phyloP scores from a whole-genome alignment of 1,140 invertebrate species.

The Pogonomyrmex barbatus region DNA sequence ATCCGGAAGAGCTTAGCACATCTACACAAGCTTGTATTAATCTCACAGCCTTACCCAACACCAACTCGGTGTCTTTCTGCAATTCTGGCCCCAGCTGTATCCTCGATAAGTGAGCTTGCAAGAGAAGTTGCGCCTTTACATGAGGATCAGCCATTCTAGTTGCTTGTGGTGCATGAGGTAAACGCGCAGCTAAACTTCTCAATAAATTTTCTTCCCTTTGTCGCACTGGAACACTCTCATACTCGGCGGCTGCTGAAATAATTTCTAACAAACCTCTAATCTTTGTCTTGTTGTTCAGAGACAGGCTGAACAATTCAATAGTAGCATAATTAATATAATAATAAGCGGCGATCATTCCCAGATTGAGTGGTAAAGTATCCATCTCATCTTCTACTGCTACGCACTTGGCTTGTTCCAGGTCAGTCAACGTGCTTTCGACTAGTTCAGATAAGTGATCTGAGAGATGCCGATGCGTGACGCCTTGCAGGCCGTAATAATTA shows the following conservation, averaged over 20 bases:
- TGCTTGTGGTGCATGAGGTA: constrained; percentile 90
- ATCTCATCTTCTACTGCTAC: constrained; percentile 99
- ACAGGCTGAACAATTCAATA: constrained; percentile 99
- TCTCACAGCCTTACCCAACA: constrained; percentile 94
- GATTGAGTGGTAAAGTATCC: constrained; percentile 97
- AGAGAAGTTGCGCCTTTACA: constrained; percentile 97
- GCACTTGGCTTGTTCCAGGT: constrained; percentile 99
- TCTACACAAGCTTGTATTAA: constrained; percentile 99
- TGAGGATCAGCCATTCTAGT: constrained; percentile 97
- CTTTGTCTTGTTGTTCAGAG: constrained; percentile 98
- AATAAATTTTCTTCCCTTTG: constrained; percentile 98
- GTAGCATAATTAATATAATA: constrained; percentile 99
- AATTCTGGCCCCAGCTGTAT: constrained; percentile 97
- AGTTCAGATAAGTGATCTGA: constrained; percentile 99
- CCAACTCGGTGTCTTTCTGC: constrained; percentile 97
- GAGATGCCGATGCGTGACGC: constrained; percentile 97
- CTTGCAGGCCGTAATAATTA: constrained; percentile 99
- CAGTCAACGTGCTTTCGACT: constrained; percentile 97
- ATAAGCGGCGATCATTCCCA: constrained; percentile 99
- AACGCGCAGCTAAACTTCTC: constrained; percentile 91
- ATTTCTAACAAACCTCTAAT: constrained; percentile 98
- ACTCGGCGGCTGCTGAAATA: constrained; percentile 98
- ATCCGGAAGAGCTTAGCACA: constrained; percentile 98
- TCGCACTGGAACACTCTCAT: constrained; percentile 96
- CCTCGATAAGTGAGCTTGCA: constrained; percentile 98